phyloP scores from a whole-genome alignment of 2,113 vertebrate species.

The Athene cunicularia region DNA sequence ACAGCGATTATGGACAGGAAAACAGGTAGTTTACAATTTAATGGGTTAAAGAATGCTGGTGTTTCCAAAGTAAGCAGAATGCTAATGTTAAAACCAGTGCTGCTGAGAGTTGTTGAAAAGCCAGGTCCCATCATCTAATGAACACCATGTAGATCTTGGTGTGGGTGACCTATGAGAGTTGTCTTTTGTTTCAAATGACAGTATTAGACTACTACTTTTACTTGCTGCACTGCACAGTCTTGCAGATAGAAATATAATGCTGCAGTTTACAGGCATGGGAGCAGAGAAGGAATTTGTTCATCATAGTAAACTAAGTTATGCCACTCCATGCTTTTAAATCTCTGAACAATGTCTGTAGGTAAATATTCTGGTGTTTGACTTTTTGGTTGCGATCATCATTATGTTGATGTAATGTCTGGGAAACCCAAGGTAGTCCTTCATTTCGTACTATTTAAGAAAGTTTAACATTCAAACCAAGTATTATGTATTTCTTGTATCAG shows the following conservation, averaged over 20 bases:
- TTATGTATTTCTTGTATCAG: not conserved
- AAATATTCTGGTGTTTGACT: not conserved
- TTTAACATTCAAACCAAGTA: not conserved
- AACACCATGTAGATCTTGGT: not conserved
- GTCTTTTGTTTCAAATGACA: not conserved
- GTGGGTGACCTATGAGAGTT: not conserved
- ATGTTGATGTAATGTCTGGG: not conserved
- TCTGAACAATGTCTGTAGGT: not conserved
- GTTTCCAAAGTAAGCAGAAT: not conserved
- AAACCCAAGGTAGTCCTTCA: not conserved
- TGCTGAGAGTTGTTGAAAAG: not conserved
- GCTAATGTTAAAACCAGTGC: not conserved
- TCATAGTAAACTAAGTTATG: not conserved
- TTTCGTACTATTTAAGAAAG: not conserved
- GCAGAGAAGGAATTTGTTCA: not conserved
- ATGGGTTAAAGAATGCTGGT: not conserved
- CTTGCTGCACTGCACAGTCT: not conserved
- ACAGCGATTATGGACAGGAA: constrained; percentile 91
- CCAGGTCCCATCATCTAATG: not conserved
- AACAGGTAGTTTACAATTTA: constrained; percentile 82
- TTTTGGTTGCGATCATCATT: not conserved
- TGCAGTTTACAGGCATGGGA: not conserved
- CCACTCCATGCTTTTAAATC: not conserved
- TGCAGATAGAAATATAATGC: not conserved
- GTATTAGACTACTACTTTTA: not conserved